A percentile compares a stretch with the other conserved stretches of the same genome.
These are phyloP conservation scores for Spea bombifrons DNA, from an alignment of 2,113 vertebrate species.

Conservation along the genomic window DNA sequence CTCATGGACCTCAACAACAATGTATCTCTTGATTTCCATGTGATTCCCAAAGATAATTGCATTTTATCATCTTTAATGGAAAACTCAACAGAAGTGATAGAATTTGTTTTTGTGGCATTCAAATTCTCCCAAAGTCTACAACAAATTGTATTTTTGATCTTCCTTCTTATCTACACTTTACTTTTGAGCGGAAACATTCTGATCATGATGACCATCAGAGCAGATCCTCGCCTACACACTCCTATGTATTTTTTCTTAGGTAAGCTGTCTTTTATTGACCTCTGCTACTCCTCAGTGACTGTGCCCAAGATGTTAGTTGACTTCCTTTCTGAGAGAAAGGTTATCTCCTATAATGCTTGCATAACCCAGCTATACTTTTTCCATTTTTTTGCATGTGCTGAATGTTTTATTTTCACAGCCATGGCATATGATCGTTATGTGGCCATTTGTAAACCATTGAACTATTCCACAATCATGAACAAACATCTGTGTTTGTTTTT, in stretches of 20 bases:
- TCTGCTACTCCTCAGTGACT: slow-evolving; percentile 58
- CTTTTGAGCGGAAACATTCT: slow-evolving; percentile 56
- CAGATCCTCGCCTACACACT: slow-evolving; percentile 52
- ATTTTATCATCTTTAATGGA: slow-evolving; percentile 36
- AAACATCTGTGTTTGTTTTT: slow-evolving; percentile 51
- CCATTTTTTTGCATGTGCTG: slow-evolving; percentile 60
- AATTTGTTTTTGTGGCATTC: slow-evolving; percentile 57
- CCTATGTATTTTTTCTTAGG: slow-evolving; percentile 62
- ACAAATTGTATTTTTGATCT: slow-evolving; percentile 44
- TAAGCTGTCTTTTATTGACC: slow-evolving; percentile 59
- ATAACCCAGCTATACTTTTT: slow-evolving; percentile 59
- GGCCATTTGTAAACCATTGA: slow-evolving; percentile 59
- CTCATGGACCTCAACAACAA: neutral
- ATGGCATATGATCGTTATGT: slow-evolving; percentile 62
- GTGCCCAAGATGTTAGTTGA: slow-evolving; percentile 61
- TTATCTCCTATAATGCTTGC: slow-evolving; percentile 58
- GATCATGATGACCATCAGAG: slow-evolving; percentile 55
- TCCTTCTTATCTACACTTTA: slow-evolving; percentile 53
- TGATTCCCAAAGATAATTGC: neutral
- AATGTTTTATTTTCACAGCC: slow-evolving; percentile 60
- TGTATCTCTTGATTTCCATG: neutral
- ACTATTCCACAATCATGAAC: slow-evolving; percentile 58
- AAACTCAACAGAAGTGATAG: slow-evolving; percentile 38
- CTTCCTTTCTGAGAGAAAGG: slow-evolving; percentile 51
- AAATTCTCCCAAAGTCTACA: slow-evolving; percentile 48